Percentiles rank a stretch among this genome's conserved stretches.
These are phyloP conservation scores for Sesia apiformis DNA, from an alignment of 2,888 invertebrate genomes.

Conservation along the genomic window DNA sequence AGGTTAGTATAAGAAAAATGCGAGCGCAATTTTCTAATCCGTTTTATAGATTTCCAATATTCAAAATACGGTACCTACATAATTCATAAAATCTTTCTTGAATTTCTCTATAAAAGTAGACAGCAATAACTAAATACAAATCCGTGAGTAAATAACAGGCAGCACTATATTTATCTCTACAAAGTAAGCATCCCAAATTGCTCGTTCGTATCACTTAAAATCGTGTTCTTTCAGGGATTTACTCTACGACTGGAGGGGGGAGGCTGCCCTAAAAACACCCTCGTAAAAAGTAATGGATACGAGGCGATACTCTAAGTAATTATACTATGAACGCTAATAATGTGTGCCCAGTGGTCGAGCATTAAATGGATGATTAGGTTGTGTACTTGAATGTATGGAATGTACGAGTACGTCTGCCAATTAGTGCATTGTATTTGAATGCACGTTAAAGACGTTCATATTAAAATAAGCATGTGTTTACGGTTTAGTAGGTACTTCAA, in stretches of 20 bases:
- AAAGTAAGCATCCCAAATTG: conserved; percentile 13
- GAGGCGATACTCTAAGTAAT: conserved; percentile 19
- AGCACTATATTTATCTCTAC: conserved; percentile 1
- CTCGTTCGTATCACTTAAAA: conserved; percentile 7
- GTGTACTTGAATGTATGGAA: not conserved
- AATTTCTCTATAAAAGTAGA: too few species aligned
- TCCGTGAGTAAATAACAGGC: too few species aligned
- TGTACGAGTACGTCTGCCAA: too few species aligned
- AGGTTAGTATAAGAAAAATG: too few species aligned
- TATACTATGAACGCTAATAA: conserved; percentile 11
- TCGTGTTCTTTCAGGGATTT: not conserved
- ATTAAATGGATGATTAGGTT: too few species aligned
- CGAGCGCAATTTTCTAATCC: too few species aligned
- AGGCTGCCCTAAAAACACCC: conserved; percentile 14
- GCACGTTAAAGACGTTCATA: not conserved
- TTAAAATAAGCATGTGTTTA: not conserved
- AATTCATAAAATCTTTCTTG: too few species aligned
- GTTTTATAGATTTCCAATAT: too few species aligned
- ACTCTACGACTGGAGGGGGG: not conserved
- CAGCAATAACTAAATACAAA: too few species aligned
- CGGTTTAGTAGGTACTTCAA: not conserved
- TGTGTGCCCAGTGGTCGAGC: not conserved
- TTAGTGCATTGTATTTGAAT: too few species aligned
- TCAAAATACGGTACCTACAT: too few species aligned
- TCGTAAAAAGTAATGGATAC: conserved; percentile 31